phyloP scores from a whole-genome alignment of 2,113 vertebrate species.

The Cryptotis parvus region DNA sequence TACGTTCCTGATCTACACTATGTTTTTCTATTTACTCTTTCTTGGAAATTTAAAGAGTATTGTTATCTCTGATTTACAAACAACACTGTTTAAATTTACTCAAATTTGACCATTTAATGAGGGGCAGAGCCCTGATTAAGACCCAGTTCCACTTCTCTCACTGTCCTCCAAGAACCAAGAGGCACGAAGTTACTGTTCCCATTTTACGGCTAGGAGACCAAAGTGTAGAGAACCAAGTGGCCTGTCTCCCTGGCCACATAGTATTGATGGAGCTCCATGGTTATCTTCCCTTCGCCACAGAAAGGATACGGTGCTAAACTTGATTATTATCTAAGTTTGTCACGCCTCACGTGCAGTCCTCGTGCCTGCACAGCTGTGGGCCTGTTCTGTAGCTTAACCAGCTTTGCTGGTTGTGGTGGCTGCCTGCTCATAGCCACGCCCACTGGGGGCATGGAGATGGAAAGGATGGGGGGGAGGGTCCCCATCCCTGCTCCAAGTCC shows the following conservation, averaged over 20 bases:
- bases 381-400: too few relatives aligned
- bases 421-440: too few relatives aligned
- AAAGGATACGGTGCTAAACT: too few relatives aligned
- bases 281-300: background rate
- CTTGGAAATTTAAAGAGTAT: background rate
- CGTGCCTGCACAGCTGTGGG: too few relatives aligned
- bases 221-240: background rate
- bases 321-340: too few relatives aligned
- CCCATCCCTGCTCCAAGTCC: too few relatives aligned
- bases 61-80: background rate
- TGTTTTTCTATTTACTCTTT: background rate
- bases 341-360: too few relatives aligned
- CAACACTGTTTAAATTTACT: slow-evolving; percentile 19
- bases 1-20: background rate
- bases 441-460: too few relatives aligned
- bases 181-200: background rate
- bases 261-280: background rate
- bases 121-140: background rate
- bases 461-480: too few relatives aligned
- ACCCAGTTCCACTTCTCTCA: background rate
- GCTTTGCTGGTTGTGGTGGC: too few relatives aligned
- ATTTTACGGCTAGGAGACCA: background rate
- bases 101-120: background rate
- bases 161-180: background rate
- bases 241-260: too few relatives aligned